Evolutionary conservation across 2,113 vertebrate genomes (phyloP), one percentile per base, ranked within the genome.

Genomic region (Halcyon senegalensis): DNA sequence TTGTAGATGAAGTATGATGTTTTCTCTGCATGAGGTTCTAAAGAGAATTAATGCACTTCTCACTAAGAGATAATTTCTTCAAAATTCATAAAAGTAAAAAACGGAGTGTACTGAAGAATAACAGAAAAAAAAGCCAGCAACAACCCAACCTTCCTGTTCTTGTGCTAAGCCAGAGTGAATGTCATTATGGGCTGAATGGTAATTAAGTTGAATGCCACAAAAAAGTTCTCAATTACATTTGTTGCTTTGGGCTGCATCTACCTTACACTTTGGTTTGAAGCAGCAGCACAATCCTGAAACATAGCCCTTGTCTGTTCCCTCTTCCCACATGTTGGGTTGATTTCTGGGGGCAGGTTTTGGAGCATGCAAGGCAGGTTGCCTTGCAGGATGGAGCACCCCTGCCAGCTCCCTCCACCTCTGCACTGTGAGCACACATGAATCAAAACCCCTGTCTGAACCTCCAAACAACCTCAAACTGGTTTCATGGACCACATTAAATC

Each of bases 351-450:
- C 31, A 39, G 51, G 23, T 92, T 87, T 68, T 64, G 82, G 43
- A 17, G 10, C 16, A 15, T 59, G 62, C 3, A 17, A 3, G 75
- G 9, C 53, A 63, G 44, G 56, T 75, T 39, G 21, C 23, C 12
- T 43, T 11, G 17, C 3, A 6, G 78, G 66, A 9, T 1, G 9
- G 27, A 48, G 78, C 17, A 5, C 6, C 7, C 3, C 14, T 21
- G 37, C 37, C 4, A 8, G 18, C 35, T 89, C 37, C 12, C 21
- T 67, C 62, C 44, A 16, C n/a, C 55, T 73, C 35, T 39, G 35
- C 23, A 30, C 67, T 10, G 41, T 3, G 3, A 53, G 12, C 11
- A 18, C 1, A 0, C 1, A 3, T 2, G 9, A 30, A 20, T 78
- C 0, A 0, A 44, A 91, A 18, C 7, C 20, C 20, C 25, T 12